Percentiles rank a stretch among this genome's conserved stretches.
phyloP scores from a whole-genome alignment of 2,797 vertebrate species.

The Notolepis coatsorum region DNA sequence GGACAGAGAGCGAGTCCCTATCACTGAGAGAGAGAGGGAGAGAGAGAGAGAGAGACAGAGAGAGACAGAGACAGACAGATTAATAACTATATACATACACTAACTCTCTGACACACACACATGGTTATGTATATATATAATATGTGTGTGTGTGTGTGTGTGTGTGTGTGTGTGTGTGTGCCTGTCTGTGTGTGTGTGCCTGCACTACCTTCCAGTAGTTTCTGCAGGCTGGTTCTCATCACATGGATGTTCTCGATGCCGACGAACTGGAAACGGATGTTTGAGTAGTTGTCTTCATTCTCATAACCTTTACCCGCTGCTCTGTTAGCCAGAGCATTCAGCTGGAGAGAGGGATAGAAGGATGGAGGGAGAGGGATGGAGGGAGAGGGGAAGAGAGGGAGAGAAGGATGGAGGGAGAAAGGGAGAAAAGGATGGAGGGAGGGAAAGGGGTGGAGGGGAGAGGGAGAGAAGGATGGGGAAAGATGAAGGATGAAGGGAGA shows the following conservation, averaged over 20 bases:
- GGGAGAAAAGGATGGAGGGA: background rate
- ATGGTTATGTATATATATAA: no score
- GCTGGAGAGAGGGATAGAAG: slow-evolving; percentile 65
- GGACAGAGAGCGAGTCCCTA: slow-evolving; percentile 87
- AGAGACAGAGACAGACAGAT: slow-evolving; percentile 1
- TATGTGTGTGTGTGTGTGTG: background rate
- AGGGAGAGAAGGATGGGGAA: background rate
- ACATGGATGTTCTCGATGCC: slow-evolving; percentile 99
- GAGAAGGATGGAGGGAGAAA: background rate
- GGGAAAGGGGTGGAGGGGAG: background rate
- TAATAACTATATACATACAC: background rate
- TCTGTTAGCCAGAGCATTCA: slow-evolving; percentile 96
- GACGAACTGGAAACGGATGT: slow-evolving; percentile 99
- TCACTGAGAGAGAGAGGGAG: slow-evolving; percentile 78
- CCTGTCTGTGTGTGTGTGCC: background rate
- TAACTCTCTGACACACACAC: no score
- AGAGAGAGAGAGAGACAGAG: slow-evolving; percentile 18
- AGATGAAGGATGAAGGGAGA: no score
- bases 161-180: background rate
- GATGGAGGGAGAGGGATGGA: no score
- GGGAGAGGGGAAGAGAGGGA: no score
- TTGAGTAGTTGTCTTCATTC: slow-evolving; percentile 98
- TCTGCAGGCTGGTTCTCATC: slow-evolving; percentile 96
- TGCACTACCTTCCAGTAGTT: slow-evolving; percentile 90
- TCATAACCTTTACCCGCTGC: slow-evolving; percentile 99